Percentiles rank a stretch among this genome's conserved stretches.
phyloP scores from a whole-genome alignment of 2,797 vertebrate genomes.

The Pseudochirops cupreus region DNA sequence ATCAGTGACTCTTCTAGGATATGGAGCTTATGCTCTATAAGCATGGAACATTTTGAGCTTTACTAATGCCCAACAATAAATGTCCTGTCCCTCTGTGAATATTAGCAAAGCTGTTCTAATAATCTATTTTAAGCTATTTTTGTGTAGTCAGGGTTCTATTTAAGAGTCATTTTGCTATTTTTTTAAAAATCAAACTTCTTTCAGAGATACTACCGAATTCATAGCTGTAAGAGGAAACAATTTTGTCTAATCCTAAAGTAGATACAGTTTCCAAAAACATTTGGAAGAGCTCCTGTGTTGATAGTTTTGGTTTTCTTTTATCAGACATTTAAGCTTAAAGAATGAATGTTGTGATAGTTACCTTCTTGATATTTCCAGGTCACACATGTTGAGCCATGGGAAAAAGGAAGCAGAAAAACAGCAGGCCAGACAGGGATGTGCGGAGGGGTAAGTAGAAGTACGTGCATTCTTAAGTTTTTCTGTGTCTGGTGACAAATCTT shows the following conservation, averaged over 20 bases:
- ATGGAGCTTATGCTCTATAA: not conserved
- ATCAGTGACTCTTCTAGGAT: not conserved
- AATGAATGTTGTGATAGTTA: constrained; percentile 67
- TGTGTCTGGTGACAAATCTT: constrained; percentile 65
- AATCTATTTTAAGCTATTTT: constrained; percentile 16
- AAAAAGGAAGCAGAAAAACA: constrained; percentile 99
- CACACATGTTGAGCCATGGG: constrained; percentile 97
- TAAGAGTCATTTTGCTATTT: constrained; percentile 29
- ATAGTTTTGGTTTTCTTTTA: constrained; percentile 55
- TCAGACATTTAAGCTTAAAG: constrained; percentile 49
- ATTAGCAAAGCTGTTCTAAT: constrained; percentile 16
- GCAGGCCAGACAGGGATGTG: constrained; percentile 99
- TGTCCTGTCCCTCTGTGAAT: constrained; percentile 15
- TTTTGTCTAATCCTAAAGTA: not conserved
- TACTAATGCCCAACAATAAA: not conserved
- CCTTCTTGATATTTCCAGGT: constrained; percentile 88
- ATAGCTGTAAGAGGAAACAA: constrained; percentile 40
- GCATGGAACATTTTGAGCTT: not conserved
- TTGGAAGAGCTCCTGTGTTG: constrained; percentile 61
- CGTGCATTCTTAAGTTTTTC: constrained; percentile 92
- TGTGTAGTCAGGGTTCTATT: constrained; percentile 51
- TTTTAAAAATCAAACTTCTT: constrained; percentile 56
- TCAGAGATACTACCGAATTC: constrained; percentile 4
- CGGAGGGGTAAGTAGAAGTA: constrained; percentile 99
- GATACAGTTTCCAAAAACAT: constrained; percentile 34